These are phyloP conservation scores for Leptodirus hochenwartii DNA, from an alignment of 2,888 invertebrate species.

Conservation along the genomic window DNA sequence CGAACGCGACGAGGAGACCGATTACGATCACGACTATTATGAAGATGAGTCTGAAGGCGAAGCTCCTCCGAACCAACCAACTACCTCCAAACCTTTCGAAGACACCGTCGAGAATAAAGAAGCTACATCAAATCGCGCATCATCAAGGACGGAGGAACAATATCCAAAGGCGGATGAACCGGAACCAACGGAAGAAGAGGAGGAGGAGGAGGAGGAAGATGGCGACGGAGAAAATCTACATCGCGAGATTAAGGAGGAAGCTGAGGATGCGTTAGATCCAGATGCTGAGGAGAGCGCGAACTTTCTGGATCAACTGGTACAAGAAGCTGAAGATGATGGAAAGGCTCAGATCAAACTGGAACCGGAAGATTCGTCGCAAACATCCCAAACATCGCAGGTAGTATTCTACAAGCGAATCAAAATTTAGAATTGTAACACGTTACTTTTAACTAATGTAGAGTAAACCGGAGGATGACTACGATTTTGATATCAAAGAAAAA, in stretches of 20 bases:
- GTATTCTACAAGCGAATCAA: too few relatives aligned
- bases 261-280: too few relatives aligned
- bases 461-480: constrained; percentile 22
- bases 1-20: constrained; percentile 13
- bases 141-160: not conserved
- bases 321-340: constrained; percentile 16
- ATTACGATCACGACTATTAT: constrained; percentile 20
- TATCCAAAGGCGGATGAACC: not conserved
- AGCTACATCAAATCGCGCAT: not conserved
- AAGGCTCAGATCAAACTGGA: constrained; percentile 9
- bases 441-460: not conserved
- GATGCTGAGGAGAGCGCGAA: constrained; percentile 10
- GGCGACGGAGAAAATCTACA: not conserved
- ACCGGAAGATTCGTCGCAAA: constrained; percentile 8
- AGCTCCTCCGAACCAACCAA: too few relatives aligned
- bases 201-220: constrained; percentile 12
- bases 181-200: not conserved
- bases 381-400: too few relatives aligned
- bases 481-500: constrained; percentile 42
- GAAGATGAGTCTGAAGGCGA: constrained; percentile 13
- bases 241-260: constrained; percentile 7
- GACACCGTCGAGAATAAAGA: too few relatives aligned
- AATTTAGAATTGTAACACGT: not conserved
- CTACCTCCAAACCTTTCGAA: too few relatives aligned
- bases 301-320: constrained; percentile 22